Evolutionary conservation across 92 coral and sea anemone genomes (phyloP), one percentile per base, ranked within the genome.

Genomic region (Phenganax marumi): DNA sequence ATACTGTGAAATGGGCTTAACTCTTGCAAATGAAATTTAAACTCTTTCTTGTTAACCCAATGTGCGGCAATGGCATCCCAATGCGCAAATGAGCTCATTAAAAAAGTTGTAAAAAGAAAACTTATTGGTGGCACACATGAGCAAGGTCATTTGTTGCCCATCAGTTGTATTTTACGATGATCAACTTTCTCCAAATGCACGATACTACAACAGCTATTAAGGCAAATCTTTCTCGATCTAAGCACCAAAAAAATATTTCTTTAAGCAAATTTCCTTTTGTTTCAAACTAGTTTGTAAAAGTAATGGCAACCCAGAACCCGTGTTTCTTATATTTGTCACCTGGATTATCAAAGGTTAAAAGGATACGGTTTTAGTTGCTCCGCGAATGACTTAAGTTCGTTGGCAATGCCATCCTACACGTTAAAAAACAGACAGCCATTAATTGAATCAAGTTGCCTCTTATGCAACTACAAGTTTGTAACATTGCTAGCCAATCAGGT

Each of bases 291-390:
- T 33, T 33, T 33, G 43, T 33, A 5, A 33, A 33, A 33, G 5
- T 33, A 33, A 2, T 1, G 43, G 43, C 3, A 33, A 33, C 43
- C 16, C 50, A 17, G 46, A 8, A 12, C 14, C 49, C 16, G 12
- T 8, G 52, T 17, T 21, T 8, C 18, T 14, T 47, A 33, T n/a
- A 58, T 7, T 19, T 13, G 3, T 52, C 0, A n/a, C 43, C 50
- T n/a, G 18, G 18, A 58, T 77, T 10, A 4, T 50, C 24, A 10
- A 14, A 19, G 0, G 4, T 10, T 8, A 7, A 80, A 83, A 95
- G 93, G 98, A 95, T 95, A 95, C 97, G 98, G 98, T 86, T 91
- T 89, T 50, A 95, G 77, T 49, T 92, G 97, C 70, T 95, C 98
- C 68, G 97, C 91, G 77, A 95, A 95, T 8, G 95, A 88, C 73